phyloP scores from a whole-genome alignment of 2,797 vertebrate species.

The Heteromormyrus szaboi region DNA sequence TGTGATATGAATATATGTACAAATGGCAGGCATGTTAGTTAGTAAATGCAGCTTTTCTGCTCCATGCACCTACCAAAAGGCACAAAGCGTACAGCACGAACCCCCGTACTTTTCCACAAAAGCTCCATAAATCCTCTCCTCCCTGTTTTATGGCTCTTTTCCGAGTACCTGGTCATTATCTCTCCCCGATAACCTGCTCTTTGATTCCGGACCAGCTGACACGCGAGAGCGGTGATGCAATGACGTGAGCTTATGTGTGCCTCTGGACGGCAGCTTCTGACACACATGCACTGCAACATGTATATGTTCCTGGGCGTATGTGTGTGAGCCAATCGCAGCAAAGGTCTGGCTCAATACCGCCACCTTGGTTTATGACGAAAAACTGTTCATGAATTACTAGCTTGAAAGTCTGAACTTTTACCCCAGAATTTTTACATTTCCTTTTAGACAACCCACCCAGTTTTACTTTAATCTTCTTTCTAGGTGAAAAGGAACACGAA shows the following conservation, averaged over 20 bases:
- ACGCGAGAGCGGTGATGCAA: neutral
- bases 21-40: neutral
- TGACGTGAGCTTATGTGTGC: neutral
- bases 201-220: neutral
- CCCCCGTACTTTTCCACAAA: neutral
- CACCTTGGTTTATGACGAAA: neutral
- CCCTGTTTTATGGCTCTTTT: neutral
- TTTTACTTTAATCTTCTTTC: neutral
- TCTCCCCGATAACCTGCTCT: neutral
- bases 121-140: neutral
- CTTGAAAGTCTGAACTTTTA: neutral
- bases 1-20: neutral
- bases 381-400: neutral
- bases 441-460: neutral
- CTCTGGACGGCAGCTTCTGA: neutral
- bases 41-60: neutral
- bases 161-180: conserved; percentile 1
- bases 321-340: neutral
- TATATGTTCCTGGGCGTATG: neutral
- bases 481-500: neutral
- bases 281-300: neutral
- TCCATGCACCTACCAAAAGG: neutral
- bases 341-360: conserved; percentile 8
- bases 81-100: neutral
- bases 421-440: neutral